A percentile compares a stretch with the other conserved stretches of the same genome.
phyloP scores from a whole-genome alignment of 2,797 vertebrate genomes.

The Fistularia commersonii region DNA sequence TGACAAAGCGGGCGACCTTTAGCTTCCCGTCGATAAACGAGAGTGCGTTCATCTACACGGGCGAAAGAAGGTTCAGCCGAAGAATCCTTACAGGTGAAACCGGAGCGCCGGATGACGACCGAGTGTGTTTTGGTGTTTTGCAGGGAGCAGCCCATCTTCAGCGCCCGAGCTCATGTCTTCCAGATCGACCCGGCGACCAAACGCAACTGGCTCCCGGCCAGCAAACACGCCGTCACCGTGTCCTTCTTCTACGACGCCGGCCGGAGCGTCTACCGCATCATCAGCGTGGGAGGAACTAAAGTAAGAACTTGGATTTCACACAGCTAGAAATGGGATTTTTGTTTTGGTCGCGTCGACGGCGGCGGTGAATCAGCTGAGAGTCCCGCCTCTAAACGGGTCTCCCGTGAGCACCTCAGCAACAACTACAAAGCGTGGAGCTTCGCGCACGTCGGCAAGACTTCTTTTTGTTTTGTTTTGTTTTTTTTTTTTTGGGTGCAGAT shows the following conservation, averaged over 20 bases:
- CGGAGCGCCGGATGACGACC: background rate
- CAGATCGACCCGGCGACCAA: conserved; percentile 96
- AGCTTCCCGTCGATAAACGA: too few species aligned
- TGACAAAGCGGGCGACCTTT: too few species aligned
- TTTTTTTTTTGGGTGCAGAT: too few species aligned
- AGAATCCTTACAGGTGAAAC: background rate
- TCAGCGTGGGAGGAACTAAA: conserved; percentile 95
- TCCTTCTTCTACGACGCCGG: conserved; percentile 94
- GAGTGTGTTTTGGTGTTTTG: conserved; percentile 1
- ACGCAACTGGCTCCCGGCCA: conserved; percentile 93
- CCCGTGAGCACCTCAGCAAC: too few species aligned
- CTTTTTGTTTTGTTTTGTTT: too few species aligned
- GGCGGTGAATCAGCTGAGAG: background rate
- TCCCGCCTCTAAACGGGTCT: too few species aligned
- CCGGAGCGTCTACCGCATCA: conserved; percentile 91
- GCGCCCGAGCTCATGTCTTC: conserved; percentile 93
- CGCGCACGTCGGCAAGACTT: too few species aligned
- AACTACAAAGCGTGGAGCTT: too few species aligned
- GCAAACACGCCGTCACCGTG: conserved; percentile 91
- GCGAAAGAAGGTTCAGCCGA: too few species aligned
- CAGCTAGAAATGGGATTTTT: background rate
- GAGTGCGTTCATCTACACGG: too few species aligned
- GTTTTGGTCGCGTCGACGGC: background rate
- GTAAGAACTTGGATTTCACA: conserved; percentile 50
- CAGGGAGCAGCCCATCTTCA: conserved; percentile 97